Evolutionary conservation across 2,888 invertebrate genomes (phyloP), one percentile per base, ranked within the genome.

Genomic region (Drosophila putrida): DNA sequence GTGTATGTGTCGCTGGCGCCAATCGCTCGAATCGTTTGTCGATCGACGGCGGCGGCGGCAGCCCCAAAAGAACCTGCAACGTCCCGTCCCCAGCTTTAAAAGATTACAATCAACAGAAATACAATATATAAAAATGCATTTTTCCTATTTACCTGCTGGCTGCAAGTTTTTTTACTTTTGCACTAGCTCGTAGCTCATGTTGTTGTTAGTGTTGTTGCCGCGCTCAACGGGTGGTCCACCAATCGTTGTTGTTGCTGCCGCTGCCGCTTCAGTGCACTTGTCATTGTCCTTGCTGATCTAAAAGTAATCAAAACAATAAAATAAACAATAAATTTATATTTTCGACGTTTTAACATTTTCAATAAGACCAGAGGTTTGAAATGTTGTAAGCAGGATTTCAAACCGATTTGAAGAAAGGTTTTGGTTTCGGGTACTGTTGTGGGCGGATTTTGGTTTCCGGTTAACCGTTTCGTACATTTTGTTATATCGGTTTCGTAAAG

Each of bases 31-130:
- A 60, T 75, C 74, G 60, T 35, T 47, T 54, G 38, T 41, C 57
- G 72, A 62, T 64, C 71, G 61, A 44, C 60, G 76, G 69, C 64
- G 53, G 55, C 62, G 63, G 43, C 46, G 53, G 58, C 55, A 41
- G 54, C 46, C 72, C 55, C 46, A 55, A 54, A 55, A 55, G 46
- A 62, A 38, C 39, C 59, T 57, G 25, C 59, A 58, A 47, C 58
- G 43, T 10, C 70, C 28, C 58, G 43, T 10, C 70, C 28, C 43
- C 53, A 53, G 35, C 43, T n/a, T 20, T 11, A 31, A 71, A 62
- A 78, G 79, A 79, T 79, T 75, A 79, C 80, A 80, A 79, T 79
- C 79, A 75, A 80, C 78, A 71, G 60, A 66, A 66, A 78, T 73
- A 73, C 65, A 69, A 73, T 70, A 76, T 66, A 79, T 61, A 69